A percentile compares a stretch with the other conserved stretches of the same genome.
Conservation (phyloP, 2,113 vertebrate species). For the Trochalopteron elliotii region DNA sequence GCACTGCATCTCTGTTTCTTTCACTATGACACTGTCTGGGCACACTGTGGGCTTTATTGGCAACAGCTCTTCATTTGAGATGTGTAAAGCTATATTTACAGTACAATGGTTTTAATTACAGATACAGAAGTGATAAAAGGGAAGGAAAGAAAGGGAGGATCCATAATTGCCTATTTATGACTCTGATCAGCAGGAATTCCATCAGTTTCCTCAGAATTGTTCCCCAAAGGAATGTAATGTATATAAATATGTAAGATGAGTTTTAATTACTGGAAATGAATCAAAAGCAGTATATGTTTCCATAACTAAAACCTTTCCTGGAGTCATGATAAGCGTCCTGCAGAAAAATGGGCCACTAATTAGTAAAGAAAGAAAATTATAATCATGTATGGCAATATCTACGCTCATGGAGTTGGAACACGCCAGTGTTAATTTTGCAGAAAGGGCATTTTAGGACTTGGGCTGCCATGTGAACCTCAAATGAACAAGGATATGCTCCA, state of each 20-base stretch:
- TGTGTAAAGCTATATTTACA: constrained; percentile 34
- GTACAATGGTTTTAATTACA: constrained; percentile 44
- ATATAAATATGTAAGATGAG: constrained; percentile 18
- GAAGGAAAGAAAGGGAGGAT: not conserved
- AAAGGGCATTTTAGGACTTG: not conserved
- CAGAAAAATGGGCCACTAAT: constrained; percentile 49
- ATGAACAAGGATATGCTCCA: not conserved
- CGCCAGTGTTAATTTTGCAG: not conserved
- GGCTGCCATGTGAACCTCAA: not conserved
- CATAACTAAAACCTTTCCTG: constrained; percentile 23
- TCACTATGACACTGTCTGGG: not conserved
- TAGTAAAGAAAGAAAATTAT: constrained; percentile 41
- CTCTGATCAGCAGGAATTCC: not conserved
- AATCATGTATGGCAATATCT: not conserved
- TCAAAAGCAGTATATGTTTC: constrained; percentile 1
- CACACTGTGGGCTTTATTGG: constrained; percentile 19
- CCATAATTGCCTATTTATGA: not conserved
- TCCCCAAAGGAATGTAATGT: not conserved
- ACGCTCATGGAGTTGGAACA: not conserved
- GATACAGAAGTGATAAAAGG: constrained; percentile 3
- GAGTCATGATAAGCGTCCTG: not conserved
- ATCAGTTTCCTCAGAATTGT: not conserved
- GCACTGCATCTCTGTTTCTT: not conserved
- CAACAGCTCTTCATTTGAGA: constrained; percentile 6
- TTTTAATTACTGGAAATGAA: constrained; percentile 25